Percentiles rank a stretch among this genome's conserved stretches.
Evolutionary conservation across 2,797 vertebrate species (phyloP).

Genomic region (Denticeps clupeoides): DNA sequence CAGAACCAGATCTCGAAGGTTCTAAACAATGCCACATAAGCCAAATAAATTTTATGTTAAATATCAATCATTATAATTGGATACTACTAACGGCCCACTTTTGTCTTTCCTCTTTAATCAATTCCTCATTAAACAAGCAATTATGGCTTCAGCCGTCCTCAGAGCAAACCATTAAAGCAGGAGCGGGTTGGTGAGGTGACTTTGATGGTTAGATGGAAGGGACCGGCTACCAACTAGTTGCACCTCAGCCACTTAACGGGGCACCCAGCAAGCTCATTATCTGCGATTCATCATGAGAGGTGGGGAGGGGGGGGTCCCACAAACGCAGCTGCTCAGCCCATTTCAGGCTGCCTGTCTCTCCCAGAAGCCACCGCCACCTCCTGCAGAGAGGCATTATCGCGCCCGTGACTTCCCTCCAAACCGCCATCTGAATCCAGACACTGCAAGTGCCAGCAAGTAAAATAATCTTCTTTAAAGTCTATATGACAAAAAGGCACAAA

Average conservation of each 20-base stretch:
- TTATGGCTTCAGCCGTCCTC: constrained; percentile 17
- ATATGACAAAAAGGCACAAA: too few relatives aligned
- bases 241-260: constrained; percentile 25
- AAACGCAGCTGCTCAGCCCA: too few relatives aligned
- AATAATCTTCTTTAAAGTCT: too few relatives aligned
- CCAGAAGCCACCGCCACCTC: neutral
- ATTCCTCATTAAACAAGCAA: constrained; percentile 15
- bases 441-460: too few relatives aligned
- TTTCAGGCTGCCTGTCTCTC: too few relatives aligned
- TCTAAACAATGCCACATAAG: too few relatives aligned
- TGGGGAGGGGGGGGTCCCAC: constrained; percentile 1
- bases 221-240: constrained; percentile 26
- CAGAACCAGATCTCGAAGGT: constrained; percentile 7
- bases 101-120: neutral
- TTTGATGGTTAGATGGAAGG: constrained; percentile 27
- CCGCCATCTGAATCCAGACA: too few relatives aligned
- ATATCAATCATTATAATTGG: too few relatives aligned
- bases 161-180: constrained; percentile 18
- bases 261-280: constrained; percentile 25
- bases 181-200: constrained; percentile 10
- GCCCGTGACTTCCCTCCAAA: neutral
- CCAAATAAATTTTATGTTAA: too few relatives aligned
- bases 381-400: constrained; percentile 9
- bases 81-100: too few relatives aligned
- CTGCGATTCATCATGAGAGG: constrained; percentile 23